Base-by-base conservation (phyloP, 2,888 invertebrate genomes). In the Muscina levida region DNA sequence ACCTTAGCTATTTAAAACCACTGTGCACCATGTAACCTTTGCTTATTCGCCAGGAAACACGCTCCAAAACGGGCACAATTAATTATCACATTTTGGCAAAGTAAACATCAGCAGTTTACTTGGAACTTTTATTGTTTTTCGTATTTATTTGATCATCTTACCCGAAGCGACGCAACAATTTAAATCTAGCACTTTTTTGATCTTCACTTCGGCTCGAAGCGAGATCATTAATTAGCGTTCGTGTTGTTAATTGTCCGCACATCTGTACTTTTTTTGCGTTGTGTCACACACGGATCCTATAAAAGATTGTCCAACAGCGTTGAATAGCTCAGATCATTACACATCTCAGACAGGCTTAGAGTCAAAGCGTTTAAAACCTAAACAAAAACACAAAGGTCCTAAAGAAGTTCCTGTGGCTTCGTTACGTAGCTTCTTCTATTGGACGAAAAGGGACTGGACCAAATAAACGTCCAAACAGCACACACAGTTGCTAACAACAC, bases 21-120 rank as follows among this genome's bases (percentile, higher is more conserved):
- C 53, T 53, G 53, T 53, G 22, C 24, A 24, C 3, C 22, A 51
- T 24, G 6, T 31, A 31, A 3, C 1, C 19, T 62, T 15, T 62
- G 31, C 11, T 39, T 56, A 10, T 53, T 39, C 57, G 26, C 65
- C 70, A 66, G 73, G 65, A 82, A 83, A 84, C 77, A 83, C 80
- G 79, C 73, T 84, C 67, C 78, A 77, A 87, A 87, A 86, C 87
- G 87, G 85, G 86, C 84, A 83, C 86, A 87, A 87, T 87, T 89
- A 89, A 89, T 89, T 89, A 89, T 87, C 88, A 88, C 86, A 86
- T 85, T 82, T 77, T 82, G 65, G 65, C 37, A 67, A 77, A 78
- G 68, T 70, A 81, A 82, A 77, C 65, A 75, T 59, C 67, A 56
- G 72, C 67, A 66, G 56, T 74, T 67, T 59, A 11, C 39, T 59